Base-by-base conservation (phyloP, 2,797 vertebrate species). In the Dallia pectoralis region DNA sequence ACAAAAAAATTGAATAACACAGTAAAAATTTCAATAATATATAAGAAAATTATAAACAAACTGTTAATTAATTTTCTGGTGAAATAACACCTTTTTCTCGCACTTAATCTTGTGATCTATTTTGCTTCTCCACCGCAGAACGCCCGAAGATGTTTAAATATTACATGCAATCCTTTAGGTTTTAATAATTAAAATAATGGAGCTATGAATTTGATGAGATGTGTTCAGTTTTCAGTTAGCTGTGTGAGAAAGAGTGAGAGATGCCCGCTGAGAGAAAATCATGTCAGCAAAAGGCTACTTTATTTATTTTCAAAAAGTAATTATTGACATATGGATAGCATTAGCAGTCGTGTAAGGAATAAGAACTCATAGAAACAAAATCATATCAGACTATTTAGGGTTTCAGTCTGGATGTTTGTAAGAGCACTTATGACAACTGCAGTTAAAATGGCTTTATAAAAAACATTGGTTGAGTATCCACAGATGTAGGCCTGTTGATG, bases 131-230 rank as follows among this genome's bases (percentile, higher is more conserved):
- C 80, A 85, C 77, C 79, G 74, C 81, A 74, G 40, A 87, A 78
- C 75, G 87, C 89, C 89, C 89, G 83, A 80, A 91, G 90, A 90
- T 82, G 77, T 87, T 91, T 93, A 88, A 92, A 92, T 92, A 91
- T 93, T 91, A 89, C 86, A 93, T 92, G 86, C 83, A 81, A 90
- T 91, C 88, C 87, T 90, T 91, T 89, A 85, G 86, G 82, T 86
- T 90, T 92, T 86, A 93, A 93, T 91, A 86, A 91, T 93, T 92
- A 93, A 82, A 74, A 74, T 71, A 8, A 16, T 51, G 68, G 80
- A 87, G 78, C 80, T 74, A 85, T 79, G 90, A 85, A 87, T 91
- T 91, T 88, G 90, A 92, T 92, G 89, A 89, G 87, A 82, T 78
- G 78, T 84, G 87, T 91, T 88, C 85, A 88, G 76, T 81, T 69